Evolutionary conservation across 2,888 invertebrate species (phyloP), one percentile per base, ranked within the genome.

Genomic region (Himalopsyche japonica): DNA sequence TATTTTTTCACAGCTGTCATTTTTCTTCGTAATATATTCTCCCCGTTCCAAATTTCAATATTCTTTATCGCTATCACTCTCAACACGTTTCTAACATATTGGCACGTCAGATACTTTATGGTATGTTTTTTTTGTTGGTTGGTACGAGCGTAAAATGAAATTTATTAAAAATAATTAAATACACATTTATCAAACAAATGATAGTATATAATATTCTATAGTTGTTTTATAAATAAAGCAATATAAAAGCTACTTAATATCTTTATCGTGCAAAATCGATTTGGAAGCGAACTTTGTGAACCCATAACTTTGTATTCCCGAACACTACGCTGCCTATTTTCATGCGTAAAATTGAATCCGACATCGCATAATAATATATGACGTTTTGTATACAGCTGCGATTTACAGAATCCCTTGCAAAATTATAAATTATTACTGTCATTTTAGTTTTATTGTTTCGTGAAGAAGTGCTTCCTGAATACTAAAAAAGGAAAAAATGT

Each of bases 31-130:
- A 79, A 84, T 79, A 80, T 79, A 80, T 80, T 81, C 43, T 48
- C 64, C 47, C 32, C 84, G 76, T 57, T 76, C 80, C 24, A 79
- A 77, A 78, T 83, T 83, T 85, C 82, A 83, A 85, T 82, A 79
- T 82, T 76, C 64, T 85, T 85, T 82, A 85, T 85, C 82, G 82
- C 49, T 27, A 82, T 82, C 80, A 82, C 77, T 82, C 30, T 37
- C 64, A 83, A 80, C 37, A 57, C 80, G 47, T 83, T 18, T 77
- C 48, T 79, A 27, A 32, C 37, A 79, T 79, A 79, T 79, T 79
- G 79, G 47, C 37, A 43, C 43, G n/a, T 79, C 37, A 79, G 32
- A 43, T 27, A 43, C 20, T 79, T 27, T 79, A 79, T 43, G 79
- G 27, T 37, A 43, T 47, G 34, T 47, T 43, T 4, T 79, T 79